Conservation (phyloP, 2,797 vertebrate genomes). For the Triplophysa bombifrons region DNA sequence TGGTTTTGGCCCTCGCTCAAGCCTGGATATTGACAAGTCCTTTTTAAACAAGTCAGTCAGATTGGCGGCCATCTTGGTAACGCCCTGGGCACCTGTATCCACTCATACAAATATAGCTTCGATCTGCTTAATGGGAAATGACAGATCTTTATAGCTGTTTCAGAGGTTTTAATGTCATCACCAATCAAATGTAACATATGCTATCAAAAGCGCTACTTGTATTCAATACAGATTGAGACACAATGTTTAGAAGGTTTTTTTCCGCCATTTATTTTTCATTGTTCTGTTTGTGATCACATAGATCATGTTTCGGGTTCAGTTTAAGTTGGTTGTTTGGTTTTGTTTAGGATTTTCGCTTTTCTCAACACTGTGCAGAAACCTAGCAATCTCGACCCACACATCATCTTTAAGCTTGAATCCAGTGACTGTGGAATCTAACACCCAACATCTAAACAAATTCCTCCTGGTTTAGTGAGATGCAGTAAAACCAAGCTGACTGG, state of each 20-base stretch:
- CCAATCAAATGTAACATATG: background rate
- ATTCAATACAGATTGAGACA: background rate
- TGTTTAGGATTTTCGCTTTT: background rate
- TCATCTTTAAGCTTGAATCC: constrained; percentile 9
- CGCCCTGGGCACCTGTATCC: background rate
- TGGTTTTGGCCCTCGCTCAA: constrained; percentile 12
- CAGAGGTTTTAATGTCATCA: too few relatives aligned
- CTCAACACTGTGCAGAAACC: constrained; percentile 1
- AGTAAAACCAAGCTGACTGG: constrained; percentile 4
- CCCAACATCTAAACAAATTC: constrained; percentile 34
- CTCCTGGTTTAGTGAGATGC: background rate
- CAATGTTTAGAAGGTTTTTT: background rate
- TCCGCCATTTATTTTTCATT: background rate
- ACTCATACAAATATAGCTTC: background rate
- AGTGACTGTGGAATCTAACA: constrained; percentile 21
- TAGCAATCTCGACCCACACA: background rate
- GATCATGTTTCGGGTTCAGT: background rate
- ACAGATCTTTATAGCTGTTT: background rate
- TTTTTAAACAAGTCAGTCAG: background rate
- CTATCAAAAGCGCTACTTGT: too few relatives aligned
- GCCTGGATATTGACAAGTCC: background rate
- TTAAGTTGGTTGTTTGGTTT: background rate
- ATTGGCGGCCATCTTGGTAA: background rate
- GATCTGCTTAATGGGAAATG: background rate
- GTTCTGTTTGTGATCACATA: background rate